Conservation (phyloP, 2,888 invertebrate species). For the Drosophila helvetica region DNA sequence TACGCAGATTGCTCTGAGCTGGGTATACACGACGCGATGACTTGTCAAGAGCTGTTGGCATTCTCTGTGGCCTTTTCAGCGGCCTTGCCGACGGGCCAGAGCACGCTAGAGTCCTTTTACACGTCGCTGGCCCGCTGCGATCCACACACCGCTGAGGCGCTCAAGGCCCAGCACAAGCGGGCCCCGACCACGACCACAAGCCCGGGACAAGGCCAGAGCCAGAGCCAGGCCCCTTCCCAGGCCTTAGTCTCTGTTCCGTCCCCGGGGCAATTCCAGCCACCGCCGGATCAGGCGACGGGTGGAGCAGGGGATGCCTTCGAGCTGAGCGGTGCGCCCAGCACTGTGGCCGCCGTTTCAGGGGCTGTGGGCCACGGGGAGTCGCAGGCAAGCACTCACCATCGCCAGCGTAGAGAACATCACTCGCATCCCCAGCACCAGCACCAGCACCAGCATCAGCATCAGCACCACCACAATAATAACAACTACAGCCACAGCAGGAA, state of each 20-base stretch:
- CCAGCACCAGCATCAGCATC: conserved; percentile 26
- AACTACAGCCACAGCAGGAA: conserved; percentile 38
- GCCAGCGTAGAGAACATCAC: conserved; percentile 43
- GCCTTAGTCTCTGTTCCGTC: not conserved
- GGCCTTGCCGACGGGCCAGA: conserved; percentile 94
- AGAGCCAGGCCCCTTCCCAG: not conserved
- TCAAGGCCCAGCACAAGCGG: conserved; percentile 67
- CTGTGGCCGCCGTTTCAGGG: conserved; percentile 45
- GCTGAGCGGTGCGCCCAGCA: conserved; percentile 5
- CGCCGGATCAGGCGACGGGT: conserved; percentile 39
- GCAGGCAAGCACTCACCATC: conserved; percentile 18
- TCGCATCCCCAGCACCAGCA: conserved; percentile 39
- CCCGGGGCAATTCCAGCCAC: not conserved
- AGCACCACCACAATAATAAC: conserved; percentile 41
- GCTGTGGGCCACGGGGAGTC: conserved; percentile 40
- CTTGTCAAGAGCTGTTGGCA: conserved; percentile 95
- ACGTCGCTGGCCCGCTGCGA: conserved; percentile 91
- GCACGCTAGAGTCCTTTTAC: conserved; percentile 92
- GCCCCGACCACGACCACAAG: conserved; percentile 51
- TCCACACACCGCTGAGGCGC: conserved; percentile 81
- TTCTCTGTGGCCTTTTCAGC: conserved; percentile 96
- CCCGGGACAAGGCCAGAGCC: not conserved
- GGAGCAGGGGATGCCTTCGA: not conserved
- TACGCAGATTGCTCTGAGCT: conserved; percentile 86
- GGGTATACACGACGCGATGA: conserved; percentile 84